Evolutionary conservation across 2,113 vertebrate species (phyloP).

Genomic region (Phyllostomus hastatus): DNA sequence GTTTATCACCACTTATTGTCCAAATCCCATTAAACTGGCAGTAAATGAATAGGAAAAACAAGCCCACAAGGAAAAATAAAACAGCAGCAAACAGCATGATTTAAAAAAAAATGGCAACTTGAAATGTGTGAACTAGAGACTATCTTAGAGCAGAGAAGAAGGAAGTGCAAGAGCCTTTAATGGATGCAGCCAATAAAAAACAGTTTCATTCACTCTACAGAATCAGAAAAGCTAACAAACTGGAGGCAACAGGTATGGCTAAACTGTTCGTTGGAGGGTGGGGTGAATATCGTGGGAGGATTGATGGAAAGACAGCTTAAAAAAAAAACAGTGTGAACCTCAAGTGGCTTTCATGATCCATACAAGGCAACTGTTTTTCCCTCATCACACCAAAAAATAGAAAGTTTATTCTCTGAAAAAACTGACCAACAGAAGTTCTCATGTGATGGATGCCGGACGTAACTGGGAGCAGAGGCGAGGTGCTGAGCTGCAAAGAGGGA

Average conservation of each 20-base stretch:
- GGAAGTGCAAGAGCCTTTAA: no score
- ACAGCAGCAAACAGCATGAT: neutral
- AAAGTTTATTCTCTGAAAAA: neutral
- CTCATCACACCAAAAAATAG: neutral
- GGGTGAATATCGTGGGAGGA: neutral
- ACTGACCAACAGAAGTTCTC: neutral
- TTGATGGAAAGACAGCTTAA: neutral
- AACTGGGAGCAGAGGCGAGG: neutral
- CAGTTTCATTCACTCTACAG: neutral
- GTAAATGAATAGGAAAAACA: neutral
- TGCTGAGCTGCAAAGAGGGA: neutral
- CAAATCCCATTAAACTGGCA: neutral
- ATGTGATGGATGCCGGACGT: neutral
- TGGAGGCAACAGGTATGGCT: neutral
- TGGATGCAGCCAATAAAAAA: neutral
- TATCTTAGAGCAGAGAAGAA: neutral
- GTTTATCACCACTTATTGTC: neutral
- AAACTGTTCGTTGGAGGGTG: accelerated
- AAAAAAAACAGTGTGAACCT: neutral
- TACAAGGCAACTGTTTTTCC: neutral
- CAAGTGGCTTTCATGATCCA: neutral
- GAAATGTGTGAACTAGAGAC: neutral
- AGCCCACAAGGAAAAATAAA: neutral
- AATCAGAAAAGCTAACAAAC: neutral
- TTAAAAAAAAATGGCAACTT: neutral